Evolutionary conservation across 1,140 invertebrate species (phyloP), one percentile per base, ranked within the genome.

Genomic region (Diprion similis): DNA sequence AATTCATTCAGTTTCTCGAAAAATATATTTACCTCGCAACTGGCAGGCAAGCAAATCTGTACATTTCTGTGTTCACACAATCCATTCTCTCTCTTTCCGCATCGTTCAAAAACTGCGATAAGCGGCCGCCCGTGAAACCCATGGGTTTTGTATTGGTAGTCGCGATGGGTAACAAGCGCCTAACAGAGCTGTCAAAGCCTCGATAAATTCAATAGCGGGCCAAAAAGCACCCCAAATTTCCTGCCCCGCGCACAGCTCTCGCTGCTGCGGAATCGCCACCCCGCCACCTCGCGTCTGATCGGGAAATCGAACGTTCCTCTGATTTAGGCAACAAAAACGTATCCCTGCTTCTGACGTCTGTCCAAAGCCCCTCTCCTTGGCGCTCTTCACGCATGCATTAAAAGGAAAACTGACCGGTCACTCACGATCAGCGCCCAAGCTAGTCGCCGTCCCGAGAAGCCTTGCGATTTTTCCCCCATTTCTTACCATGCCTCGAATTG

Each of bases 141-240:
- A 37, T 37, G 24, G 24, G 24, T 37, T 37, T 37, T 37, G 6
- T 37, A 37, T 37, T 37, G 24, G 24, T 37, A 37, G 24, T 3
- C 1, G 24, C 24, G 24, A 37, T 37, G 24, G 24, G 81, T 83
- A 83, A 82, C 80, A 82, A 83, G 81, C 78, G 78, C 79, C 81
- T 83, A 83, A 83, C 82, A 83, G 82, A 83, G 82, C 81, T 83
- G 82, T 83, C 82, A 83, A 83, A 83, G 81, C 78, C 75, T 78
- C 81, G 80, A 83, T 83, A 83, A 83, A 83, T 83, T 83, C 81
- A 83, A 83, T 83, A 78, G 82, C 80, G 77, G 79, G 81, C 77
- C 80, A 81, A 81, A 83, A 83, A 83, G 77, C 80, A 83, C 82
- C 82, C 82, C 75, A 79, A 75, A 74, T 80, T 77, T 78, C 78